Conservation (phyloP, 1,140 invertebrate species). For the Trachelipus rathkii region DNA sequence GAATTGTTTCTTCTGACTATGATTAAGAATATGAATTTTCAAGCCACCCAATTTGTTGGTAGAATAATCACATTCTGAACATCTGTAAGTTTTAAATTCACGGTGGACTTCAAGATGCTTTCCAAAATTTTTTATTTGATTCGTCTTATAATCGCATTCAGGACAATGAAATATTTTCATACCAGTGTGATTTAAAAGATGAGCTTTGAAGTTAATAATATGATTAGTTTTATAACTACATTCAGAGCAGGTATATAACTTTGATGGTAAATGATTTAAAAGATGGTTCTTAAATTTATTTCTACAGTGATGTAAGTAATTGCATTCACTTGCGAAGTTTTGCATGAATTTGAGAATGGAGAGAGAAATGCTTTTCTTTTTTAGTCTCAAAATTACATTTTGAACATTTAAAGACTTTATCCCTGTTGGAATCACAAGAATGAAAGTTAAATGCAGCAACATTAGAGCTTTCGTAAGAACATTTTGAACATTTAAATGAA, state of each 20-base stretch:
- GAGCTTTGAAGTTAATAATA: background rate
- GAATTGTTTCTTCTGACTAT: too few relatives aligned
- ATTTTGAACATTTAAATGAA: background rate
- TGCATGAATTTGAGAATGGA: background rate
- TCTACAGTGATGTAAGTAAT: background rate
- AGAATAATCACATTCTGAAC: background rate
- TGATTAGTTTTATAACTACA: background rate
- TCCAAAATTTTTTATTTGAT: background rate
- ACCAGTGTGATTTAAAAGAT: background rate
- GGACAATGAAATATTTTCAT: background rate
- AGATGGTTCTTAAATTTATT: background rate
- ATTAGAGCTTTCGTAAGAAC: background rate
- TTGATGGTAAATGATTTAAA: background rate
- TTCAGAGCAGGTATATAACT: background rate
- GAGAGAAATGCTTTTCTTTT: background rate
- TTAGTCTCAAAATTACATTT: background rate
- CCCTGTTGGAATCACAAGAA: background rate
- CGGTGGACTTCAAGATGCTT: background rate
- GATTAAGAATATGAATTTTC: too few relatives aligned
- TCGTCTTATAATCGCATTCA: background rate
- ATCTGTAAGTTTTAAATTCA: background rate
- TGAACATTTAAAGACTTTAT: background rate
- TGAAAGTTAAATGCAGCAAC: background rate
- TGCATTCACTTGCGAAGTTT: background rate
- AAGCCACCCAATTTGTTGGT: background rate